Evolutionary conservation across 1,140 invertebrate genomes (phyloP), one percentile per base, ranked within the genome.

Genomic region (Palaemon carinicauda): DNA sequence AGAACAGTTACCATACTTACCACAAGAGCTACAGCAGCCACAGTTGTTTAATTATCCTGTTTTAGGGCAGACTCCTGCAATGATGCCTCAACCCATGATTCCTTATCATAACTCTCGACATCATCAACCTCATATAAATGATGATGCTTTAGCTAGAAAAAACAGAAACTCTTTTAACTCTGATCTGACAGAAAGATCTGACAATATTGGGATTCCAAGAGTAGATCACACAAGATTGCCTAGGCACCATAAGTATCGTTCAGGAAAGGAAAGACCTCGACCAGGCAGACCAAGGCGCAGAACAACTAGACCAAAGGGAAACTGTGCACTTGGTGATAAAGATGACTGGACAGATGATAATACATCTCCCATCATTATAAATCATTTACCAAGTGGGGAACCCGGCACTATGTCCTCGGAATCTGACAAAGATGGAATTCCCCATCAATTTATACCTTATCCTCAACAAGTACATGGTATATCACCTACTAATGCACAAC

Each of bases 261-360:
- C 74, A n/a, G 78, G 82, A 19, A 56, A 78, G 12, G 78, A 84
- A 33, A 33, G 87, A 27, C 75, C 81, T 15, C 56, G 82, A 52
- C 60, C 80, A 1, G 80, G 78, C 14, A 69, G 82, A 75, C 41
- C 71, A n/a, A 53, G 87, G n/a, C 82, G 78, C 27, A 80, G 54
- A 21, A 51, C 73, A 21, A 60, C 50, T 14, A 73, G 31, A 27
- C 65, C 33, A 52, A 53, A 27, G 4, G 65, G 29, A n/a, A 31
- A 56, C 31, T 51, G 54, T 31, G 86, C 50, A 12, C 52, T 31
- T 5, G 73, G 81, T 31, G 81, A 56, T 50, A 73, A 73, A 50
- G 82, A 88, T 29, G 82, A 84, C 33, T 83, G 78, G 82, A 84
- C 87, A 24, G 80, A 82, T 60, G 75, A 83, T 29, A 88, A 83